Conservation (phyloP, 2,797 vertebrate species). For the Lagocephalus sceleratus region DNA sequence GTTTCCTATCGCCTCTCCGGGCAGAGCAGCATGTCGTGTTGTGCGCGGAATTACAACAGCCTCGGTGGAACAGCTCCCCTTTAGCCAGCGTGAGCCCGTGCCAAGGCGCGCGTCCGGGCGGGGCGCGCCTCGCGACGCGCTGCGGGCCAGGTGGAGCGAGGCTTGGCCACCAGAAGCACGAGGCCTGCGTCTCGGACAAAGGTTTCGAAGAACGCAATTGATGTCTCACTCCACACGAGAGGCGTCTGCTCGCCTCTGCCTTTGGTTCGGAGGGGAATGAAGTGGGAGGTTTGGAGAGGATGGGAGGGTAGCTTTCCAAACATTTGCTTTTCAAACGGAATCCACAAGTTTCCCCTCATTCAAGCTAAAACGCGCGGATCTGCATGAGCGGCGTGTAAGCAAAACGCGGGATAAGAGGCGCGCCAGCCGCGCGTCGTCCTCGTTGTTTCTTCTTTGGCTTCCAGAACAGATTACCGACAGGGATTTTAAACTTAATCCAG, state of each 20-base stretch:
- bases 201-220: conserved; percentile 42
- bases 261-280: conserved; percentile 17
- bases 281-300: not conserved
- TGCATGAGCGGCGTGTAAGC: no score
- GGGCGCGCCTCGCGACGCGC: conserved; percentile 25
- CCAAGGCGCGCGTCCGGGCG: conserved; percentile 34
- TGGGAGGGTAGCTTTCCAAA: not conserved
- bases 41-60: conserved; percentile 52
- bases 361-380: conserved; percentile 4
- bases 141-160: conserved; percentile 45
- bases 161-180: conserved; percentile 38
- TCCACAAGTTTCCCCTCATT: conserved; percentile 6
- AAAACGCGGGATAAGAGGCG: no score
- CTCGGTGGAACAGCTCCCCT: conserved; percentile 30
- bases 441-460: conserved; percentile 4
- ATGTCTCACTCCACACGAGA: conserved; percentile 34
- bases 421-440: no score
- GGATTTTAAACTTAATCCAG: conserved; percentile 14
- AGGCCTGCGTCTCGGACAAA: conserved; percentile 29
- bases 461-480: conserved; percentile 11
- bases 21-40: conserved; percentile 32
- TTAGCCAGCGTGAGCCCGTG: conserved; percentile 33
- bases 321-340: conserved; percentile 13
- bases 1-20: conserved; percentile 21
- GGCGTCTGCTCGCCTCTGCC: not conserved